A percentile compares a stretch with the other conserved stretches of the same genome.
phyloP scores from a whole-genome alignment of 2,797 vertebrate genomes.

The Sebastolobus alascanus region DNA sequence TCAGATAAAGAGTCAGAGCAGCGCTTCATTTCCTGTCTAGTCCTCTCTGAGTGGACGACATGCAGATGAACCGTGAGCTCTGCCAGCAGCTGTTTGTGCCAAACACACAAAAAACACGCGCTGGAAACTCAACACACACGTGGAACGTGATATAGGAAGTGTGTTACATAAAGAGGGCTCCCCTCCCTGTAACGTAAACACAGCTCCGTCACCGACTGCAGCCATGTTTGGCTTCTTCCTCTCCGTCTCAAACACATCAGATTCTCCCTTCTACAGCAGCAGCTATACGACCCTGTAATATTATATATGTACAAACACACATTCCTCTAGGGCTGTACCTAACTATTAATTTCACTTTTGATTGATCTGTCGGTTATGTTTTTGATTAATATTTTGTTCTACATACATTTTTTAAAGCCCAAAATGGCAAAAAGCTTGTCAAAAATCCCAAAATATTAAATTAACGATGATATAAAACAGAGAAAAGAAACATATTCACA shows the following conservation, averaged over 20 bases:
- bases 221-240: slow-evolving; percentile 25
- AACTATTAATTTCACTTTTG: neutral
- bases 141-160: slow-evolving; percentile 72
- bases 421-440: neutral
- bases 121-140: slow-evolving; percentile 49
- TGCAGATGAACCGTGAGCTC: slow-evolving; percentile 28
- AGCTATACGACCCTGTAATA: slow-evolving; percentile 15
- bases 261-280: slow-evolving; percentile 40
- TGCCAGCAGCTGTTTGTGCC: slow-evolving; percentile 60
- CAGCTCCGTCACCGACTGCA: neutral
- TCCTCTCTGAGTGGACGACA: slow-evolving; percentile 8
- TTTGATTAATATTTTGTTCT: neutral
- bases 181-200: slow-evolving; percentile 63
- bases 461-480: neutral
- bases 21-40: slow-evolving; percentile 28
- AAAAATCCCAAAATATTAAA: neutral
- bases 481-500: neutral
- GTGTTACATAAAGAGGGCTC: slow-evolving; percentile 66
- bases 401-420: neutral
- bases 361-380: neutral
- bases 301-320: neutral
- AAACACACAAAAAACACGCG: slow-evolving; percentile 39
- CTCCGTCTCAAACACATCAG: neutral
- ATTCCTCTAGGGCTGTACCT: neutral
- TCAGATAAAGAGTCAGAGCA: slow-evolving; percentile 24